Evolutionary conservation across 2,797 vertebrate species (phyloP).

Genomic region (Rhinogobio ventralis): DNA sequence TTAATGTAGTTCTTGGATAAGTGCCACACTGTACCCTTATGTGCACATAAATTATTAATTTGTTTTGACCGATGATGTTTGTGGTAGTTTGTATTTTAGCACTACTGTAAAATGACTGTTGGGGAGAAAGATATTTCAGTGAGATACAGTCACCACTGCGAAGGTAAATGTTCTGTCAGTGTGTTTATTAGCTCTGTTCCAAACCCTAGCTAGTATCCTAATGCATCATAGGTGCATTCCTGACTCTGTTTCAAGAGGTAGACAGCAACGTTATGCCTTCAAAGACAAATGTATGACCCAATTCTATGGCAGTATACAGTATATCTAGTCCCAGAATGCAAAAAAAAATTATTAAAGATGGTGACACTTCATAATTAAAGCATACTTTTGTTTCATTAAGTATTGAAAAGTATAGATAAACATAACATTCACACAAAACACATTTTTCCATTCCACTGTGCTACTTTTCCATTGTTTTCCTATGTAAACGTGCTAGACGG

Average conservation of each 20-base stretch:
- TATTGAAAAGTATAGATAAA: background rate
- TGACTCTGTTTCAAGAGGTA: background rate
- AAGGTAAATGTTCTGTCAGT: background rate
- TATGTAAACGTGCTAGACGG: background rate
- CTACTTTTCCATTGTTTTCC: background rate
- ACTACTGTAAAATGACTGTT: conserved; percentile 21
- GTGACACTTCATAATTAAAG: background rate
- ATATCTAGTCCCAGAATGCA: background rate
- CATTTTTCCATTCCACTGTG: background rate
- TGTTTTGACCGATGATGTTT: conserved; percentile 8
- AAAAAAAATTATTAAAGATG: background rate
- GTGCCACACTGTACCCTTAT: conserved; percentile 36
- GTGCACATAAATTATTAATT: conserved; percentile 40
- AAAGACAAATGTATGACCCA: background rate
- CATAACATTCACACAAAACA: background rate
- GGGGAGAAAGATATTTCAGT: conserved; percentile 11
- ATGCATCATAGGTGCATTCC: background rate
- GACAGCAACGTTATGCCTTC: background rate
- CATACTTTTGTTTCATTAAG: background rate
- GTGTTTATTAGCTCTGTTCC: conserved; percentile 15
- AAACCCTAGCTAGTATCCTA: background rate
- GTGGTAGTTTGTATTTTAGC: conserved; percentile 38
- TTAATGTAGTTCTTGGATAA: conserved; percentile 47
- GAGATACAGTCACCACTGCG: background rate
- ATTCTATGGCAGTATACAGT: background rate